phyloP scores from a whole-genome alignment of 1,140 invertebrate species.

The Drosophila willistoni region DNA sequence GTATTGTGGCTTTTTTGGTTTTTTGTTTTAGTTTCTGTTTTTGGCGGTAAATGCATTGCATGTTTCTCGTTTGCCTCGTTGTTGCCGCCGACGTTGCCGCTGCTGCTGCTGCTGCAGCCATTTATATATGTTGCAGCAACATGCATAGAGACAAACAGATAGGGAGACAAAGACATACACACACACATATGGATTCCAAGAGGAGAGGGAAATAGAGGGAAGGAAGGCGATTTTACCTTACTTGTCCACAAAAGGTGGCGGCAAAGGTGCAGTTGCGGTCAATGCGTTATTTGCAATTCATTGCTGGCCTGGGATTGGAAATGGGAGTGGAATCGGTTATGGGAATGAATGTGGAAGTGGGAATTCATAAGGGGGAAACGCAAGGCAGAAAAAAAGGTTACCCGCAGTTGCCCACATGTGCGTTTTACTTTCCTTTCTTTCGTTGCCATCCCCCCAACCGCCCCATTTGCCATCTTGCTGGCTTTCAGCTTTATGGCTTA shows the following conservation, averaged over 20 bases:
- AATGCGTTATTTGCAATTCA: conserved; percentile 80
- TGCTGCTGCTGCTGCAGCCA: conserved; percentile 59
- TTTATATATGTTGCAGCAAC: conserved; percentile 47
- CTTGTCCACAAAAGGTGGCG: conserved; percentile 72
- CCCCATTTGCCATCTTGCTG: neutral
- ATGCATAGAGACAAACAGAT: conserved; percentile 46
- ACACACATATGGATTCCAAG: conserved; percentile 15
- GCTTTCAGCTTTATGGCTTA: conserved; percentile 66
- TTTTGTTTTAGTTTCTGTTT: conserved; percentile 65
- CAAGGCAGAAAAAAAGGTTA: conserved; percentile 17
- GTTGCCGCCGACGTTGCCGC: conserved; percentile 44
- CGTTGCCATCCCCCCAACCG: neutral
- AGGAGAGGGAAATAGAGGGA: neutral
- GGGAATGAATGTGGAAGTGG: conserved; percentile 21
- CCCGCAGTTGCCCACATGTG: conserved; percentile 28
- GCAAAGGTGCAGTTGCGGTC: conserved; percentile 76
- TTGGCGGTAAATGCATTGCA: conserved; percentile 77
- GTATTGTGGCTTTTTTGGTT: conserved; percentile 34
- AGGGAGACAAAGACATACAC: conserved; percentile 38
- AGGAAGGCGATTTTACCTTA: conserved; percentile 60
- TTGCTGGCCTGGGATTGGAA: conserved; percentile 62
- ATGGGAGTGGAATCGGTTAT: conserved; percentile 36
- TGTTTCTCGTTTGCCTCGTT: conserved; percentile 56
- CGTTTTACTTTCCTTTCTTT: conserved; percentile 4
- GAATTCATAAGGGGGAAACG: conserved; percentile 18